Evolutionary conservation across 1,140 invertebrate species (phyloP).

Genomic region (Hypsibius dujardini): DNA sequence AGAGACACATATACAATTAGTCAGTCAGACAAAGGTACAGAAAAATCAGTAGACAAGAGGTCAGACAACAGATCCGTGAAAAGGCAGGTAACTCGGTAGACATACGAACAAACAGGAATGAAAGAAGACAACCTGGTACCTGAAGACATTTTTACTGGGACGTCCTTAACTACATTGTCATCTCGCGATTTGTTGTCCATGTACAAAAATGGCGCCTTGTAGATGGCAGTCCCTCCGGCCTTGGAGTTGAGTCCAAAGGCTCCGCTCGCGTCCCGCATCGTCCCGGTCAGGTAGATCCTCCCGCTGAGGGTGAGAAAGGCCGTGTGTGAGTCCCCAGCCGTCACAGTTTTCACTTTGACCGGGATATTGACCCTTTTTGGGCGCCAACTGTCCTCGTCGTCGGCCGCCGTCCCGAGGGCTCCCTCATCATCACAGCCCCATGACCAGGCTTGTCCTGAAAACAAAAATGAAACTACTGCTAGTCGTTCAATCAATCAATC

Average conservation of each 20-base stretch:
- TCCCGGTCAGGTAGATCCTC: not conserved
- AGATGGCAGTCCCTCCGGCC: not conserved
- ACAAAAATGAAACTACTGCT: too few relatives aligned
- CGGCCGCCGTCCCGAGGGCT: not conserved
- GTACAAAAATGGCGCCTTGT: not conserved
- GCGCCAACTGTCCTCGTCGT: not conserved
- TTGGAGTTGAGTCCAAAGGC: not conserved
- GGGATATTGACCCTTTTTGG: not conserved
- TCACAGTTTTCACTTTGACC: not conserved
- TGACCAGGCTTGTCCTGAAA: not conserved
- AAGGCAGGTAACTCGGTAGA: too few relatives aligned
- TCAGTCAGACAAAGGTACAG: too few relatives aligned
- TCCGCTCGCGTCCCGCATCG: slow-evolving; percentile 9
- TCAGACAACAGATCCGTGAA: too few relatives aligned
- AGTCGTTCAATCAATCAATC: too few relatives aligned
- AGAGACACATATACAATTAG: too few relatives aligned
- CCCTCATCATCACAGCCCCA: slow-evolving; percentile 14
- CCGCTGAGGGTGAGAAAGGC: not conserved
- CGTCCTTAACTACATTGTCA: not conserved
- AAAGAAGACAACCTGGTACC: not conserved
- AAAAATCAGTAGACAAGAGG: too few relatives aligned
- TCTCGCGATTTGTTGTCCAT: not conserved
- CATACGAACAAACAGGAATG: too few relatives aligned
- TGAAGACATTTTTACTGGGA: slow-evolving; percentile 2
- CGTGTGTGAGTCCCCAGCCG: slow-evolving; percentile 10